phyloP scores from a whole-genome alignment of 1,140 invertebrate genomes.

The Drosophila mojavensis region DNA sequence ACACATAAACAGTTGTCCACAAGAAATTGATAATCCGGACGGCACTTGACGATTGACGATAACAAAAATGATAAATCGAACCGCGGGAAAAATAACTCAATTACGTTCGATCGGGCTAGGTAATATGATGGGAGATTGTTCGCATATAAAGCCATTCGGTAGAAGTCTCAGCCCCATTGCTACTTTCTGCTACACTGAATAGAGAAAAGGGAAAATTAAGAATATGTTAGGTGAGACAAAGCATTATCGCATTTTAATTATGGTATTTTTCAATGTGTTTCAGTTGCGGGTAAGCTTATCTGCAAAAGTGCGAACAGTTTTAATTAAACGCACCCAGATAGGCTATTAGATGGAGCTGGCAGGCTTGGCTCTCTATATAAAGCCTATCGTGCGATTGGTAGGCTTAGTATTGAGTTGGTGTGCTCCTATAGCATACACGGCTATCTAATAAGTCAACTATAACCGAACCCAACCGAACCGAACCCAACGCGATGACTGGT shows the following conservation, averaged over 20 bases:
- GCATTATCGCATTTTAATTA: slow-evolving; percentile 64
- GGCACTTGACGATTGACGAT: slow-evolving; percentile 27
- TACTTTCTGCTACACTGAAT: background rate
- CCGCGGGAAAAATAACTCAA: background rate
- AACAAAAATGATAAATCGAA: slow-evolving; percentile 7
- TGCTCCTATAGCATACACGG: slow-evolving; percentile 25
- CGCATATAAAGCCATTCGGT: background rate
- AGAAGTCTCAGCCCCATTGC: background rate
- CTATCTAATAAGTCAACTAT: slow-evolving; percentile 22
- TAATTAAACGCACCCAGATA: slow-evolving; percentile 58
- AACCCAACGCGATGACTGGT: slow-evolving; percentile 37
- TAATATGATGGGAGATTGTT: no score
- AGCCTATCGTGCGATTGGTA: slow-evolving; percentile 17
- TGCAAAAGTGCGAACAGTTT: slow-evolving; percentile 55
- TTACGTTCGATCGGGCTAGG: background rate
- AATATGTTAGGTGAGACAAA: slow-evolving; percentile 31
- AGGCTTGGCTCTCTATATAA: slow-evolving; percentile 41
- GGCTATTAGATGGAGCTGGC: slow-evolving; percentile 29
- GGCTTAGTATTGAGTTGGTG: slow-evolving; percentile 35
- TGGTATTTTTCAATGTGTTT: slow-evolving; percentile 33
- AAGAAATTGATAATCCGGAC: slow-evolving; percentile 39
- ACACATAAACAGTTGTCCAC: slow-evolving; percentile 19
- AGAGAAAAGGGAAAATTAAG: slow-evolving; percentile 22
- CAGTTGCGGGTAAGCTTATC: slow-evolving; percentile 52
- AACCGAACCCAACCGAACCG: background rate